Percentiles rank a stretch among this genome's conserved stretches.
Conservation (phyloP, 2,797 vertebrate species). For the Momotus momota region DNA sequence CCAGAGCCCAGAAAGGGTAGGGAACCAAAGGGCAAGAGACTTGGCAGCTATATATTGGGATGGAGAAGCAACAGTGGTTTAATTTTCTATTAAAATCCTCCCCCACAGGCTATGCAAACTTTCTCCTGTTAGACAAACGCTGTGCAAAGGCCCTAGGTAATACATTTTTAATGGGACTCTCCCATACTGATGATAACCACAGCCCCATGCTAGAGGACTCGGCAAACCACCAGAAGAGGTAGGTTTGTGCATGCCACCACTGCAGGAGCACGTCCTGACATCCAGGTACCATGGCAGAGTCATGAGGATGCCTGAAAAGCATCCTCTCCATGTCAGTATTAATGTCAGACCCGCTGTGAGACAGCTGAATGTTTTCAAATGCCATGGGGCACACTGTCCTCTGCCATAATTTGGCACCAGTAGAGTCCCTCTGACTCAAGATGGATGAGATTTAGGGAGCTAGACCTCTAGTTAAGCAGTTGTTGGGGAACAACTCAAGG, state of each 20-base stretch:
- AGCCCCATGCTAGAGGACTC: background rate
- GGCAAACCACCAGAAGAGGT: background rate
- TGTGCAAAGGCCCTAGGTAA: background rate
- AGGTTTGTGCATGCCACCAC: background rate
- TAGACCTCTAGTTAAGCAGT: background rate
- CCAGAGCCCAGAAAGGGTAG: background rate
- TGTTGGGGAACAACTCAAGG: background rate
- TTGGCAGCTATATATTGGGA: background rate
- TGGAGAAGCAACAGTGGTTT: background rate
- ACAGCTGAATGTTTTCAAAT: background rate
- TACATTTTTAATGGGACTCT: background rate
- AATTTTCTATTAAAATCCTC: background rate
- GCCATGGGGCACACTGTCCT: background rate
- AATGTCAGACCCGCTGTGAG: background rate
- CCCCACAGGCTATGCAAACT: conserved; percentile 13
- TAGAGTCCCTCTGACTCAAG: background rate
- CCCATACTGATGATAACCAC: fast-evolving
- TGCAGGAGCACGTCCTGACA: background rate
- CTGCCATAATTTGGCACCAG: background rate
- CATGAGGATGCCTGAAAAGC: background rate
- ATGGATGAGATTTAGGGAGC: background rate
- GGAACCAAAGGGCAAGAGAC: background rate
- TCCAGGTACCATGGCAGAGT: background rate
- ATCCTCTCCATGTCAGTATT: background rate
- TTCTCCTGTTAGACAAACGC: background rate